Base-by-base conservation (phyloP, 2,797 vertebrate species). In the Gephyroberyx darwinii region DNA sequence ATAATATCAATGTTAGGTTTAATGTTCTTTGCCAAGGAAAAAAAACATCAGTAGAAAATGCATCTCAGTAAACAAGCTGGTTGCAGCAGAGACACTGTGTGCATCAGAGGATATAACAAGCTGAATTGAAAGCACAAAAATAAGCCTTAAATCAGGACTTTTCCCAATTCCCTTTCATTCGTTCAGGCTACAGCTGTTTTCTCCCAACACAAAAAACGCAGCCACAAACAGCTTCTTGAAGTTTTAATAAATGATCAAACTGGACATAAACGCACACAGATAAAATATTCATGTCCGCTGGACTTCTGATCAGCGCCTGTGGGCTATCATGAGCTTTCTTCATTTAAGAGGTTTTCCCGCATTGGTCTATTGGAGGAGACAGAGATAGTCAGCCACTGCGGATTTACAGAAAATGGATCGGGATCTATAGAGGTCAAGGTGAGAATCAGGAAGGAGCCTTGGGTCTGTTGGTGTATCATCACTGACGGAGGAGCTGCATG, bases 231-330 rank as follows among this genome's bases (percentile, higher is more conserved):
- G 84, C 87, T 85, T 88, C 80, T 82, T 89, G 60, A 88, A 90
- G 84, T 86, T 91, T 90, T 87, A 88, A 91, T 89, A 87, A 90
- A 84, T 74, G 86, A 91, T 90, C 82, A 90, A 80, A 83, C 81
- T 83, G 87, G 88, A 92, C 82, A 83, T 75, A 59, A 86, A 91
- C 79, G 87, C 74, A 65, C 69, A 79, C 64, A 65, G 69, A 89
- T 92, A 65, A 91, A 91, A 92, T 90, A 92, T 92, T 92, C 67
- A 92, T 90, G 86, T 78, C 9, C 22, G 41, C 67, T 74, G 84
- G 81, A 90, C 86, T 81, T 85, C 65, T 84, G 81, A 88, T 86
- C 71, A 20, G 75, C 78, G 85, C 91, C 88, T 81, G 73, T 78
- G 88, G 90, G 88, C 92, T 86, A 80, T 91, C 86, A 89, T 92